Conservation (phyloP, 2,797 vertebrate genomes). For the Masticophis lateralis region DNA sequence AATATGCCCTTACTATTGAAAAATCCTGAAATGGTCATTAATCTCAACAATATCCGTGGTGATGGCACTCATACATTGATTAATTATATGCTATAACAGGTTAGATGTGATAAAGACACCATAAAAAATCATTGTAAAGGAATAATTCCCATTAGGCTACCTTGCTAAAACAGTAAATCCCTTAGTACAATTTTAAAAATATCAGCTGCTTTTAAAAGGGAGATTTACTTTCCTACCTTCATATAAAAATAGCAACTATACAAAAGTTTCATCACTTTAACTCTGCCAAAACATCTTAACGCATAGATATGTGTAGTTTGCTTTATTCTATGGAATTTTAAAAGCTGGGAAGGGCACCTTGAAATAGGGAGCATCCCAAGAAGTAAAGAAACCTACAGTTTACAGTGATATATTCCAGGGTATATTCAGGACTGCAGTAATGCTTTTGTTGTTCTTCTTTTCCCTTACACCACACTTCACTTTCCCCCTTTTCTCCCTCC, state of each 20-base stretch:
- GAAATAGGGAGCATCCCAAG: background rate
- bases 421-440: background rate
- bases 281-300: background rate
- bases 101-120: constrained; percentile 2
- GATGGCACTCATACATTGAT: background rate
- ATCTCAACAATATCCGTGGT: background rate
- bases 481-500: background rate
- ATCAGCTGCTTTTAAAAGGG: background rate
- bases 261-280: background rate
- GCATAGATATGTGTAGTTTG: background rate
- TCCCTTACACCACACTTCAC: background rate
- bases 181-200: background rate
- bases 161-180: background rate
- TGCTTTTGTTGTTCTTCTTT: background rate
- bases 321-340: background rate
- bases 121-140: constrained; percentile 2
- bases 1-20: background rate
- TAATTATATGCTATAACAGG: constrained; percentile 4
- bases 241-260: background rate
- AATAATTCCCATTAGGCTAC: background rate
- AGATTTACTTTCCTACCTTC: background rate
- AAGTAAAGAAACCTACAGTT: background rate
- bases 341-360: background rate
- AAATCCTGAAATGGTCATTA: background rate
- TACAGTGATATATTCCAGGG: background rate